These are phyloP conservation scores for Etia nguti DNA, from an alignment of 2,113 vertebrate species.

Conservation along the genomic window DNA sequence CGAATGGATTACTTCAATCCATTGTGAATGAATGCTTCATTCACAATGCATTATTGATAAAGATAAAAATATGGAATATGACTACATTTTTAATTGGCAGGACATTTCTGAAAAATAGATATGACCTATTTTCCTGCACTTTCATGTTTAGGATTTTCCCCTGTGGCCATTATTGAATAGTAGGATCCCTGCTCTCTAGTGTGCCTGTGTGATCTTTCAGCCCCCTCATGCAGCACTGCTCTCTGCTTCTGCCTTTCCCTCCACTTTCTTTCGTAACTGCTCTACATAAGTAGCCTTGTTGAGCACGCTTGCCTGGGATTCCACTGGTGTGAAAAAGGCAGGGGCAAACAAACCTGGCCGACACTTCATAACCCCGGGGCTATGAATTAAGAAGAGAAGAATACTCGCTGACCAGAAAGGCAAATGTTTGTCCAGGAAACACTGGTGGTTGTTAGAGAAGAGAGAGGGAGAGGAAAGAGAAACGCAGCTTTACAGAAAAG, in stretches of 20 bases:
- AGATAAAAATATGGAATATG: constrained; percentile 48
- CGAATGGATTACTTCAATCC: constrained; percentile 65
- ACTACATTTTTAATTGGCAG: constrained; percentile 60
- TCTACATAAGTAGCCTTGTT: constrained; percentile 50
- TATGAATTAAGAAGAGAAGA: constrained; percentile 24
- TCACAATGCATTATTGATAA: constrained; percentile 74
- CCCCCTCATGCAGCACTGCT: constrained; percentile 10
- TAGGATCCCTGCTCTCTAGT: constrained; percentile 43
- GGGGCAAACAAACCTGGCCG: constrained; percentile 44
- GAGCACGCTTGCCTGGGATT: constrained; percentile 26
- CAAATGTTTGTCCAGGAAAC: neutral
- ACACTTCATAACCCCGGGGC: constrained; percentile 37
- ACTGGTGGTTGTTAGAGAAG: neutral
- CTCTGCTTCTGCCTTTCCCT: constrained; percentile 4
- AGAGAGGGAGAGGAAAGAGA: neutral
- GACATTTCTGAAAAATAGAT: constrained; percentile 63
- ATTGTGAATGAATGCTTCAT: too few relatives aligned
- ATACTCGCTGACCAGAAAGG: constrained; percentile 36
- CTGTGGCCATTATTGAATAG: constrained; percentile 46
- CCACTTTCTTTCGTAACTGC: constrained; percentile 59
- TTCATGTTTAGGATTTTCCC: constrained; percentile 58
- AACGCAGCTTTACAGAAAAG: neutral
- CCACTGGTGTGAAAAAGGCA: constrained; percentile 39
- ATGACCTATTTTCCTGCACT: constrained; percentile 61
- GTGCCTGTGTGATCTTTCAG: constrained; percentile 55